Percentiles rank a stretch among this genome's conserved stretches.
Evolutionary conservation across 1,140 invertebrate species (phyloP).

Genomic region (Eurosta solidaginis): DNA sequence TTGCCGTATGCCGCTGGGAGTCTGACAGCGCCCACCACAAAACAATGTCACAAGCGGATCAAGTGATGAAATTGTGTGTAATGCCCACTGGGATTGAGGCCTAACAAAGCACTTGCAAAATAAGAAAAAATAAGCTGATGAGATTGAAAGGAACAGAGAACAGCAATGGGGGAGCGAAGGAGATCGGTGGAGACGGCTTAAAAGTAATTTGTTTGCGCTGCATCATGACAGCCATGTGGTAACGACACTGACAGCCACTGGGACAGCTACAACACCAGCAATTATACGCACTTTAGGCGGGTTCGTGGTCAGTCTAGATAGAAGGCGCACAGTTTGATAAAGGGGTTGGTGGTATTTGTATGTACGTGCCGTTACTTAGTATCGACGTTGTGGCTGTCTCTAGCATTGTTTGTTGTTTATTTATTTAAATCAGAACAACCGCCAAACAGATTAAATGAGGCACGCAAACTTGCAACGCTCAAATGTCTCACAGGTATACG

Average conservation of each 20-base stretch:
- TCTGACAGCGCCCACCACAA: conserved; percentile 14
- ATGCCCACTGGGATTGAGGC: background rate
- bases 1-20: background rate
- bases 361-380: background rate
- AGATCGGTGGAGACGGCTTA: background rate
- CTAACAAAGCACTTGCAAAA: background rate
- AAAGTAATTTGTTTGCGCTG: conserved; percentile 24
- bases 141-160: too few species aligned
- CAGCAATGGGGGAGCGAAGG: background rate
- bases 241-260: background rate
- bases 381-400: too few species aligned
- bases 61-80: conserved; percentile 21
- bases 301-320: background rate
- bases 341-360: background rate
- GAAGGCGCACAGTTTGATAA: background rate
- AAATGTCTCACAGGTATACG: background rate
- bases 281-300: background rate
- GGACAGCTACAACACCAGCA: too few species aligned
- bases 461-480: background rate
- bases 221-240: conserved; percentile 11
- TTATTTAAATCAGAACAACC: conserved; percentile 18
- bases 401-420: too few species aligned
- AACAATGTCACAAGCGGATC: background rate
- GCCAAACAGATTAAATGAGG: background rate
- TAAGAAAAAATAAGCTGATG: background rate